Evolutionary conservation across 2,888 invertebrate genomes (phyloP).

Genomic region (Harpagoxenus sublaevis): DNA sequence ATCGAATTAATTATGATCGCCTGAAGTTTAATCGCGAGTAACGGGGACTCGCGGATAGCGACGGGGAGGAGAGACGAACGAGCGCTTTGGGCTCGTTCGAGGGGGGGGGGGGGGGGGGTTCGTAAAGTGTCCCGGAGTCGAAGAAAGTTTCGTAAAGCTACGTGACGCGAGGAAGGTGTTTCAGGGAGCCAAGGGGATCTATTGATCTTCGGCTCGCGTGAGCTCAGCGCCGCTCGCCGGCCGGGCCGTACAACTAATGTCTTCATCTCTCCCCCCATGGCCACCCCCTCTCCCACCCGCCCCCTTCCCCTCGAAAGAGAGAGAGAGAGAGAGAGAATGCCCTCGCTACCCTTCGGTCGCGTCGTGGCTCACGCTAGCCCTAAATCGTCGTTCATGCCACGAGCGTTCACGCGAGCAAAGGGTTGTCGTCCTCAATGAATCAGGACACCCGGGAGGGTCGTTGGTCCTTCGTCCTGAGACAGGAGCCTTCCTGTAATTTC

Average conservation of each 20-base stretch:
- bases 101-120: neutral
- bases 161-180: conserved; percentile 70
- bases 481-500: conserved; percentile 65
- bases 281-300: conserved; percentile 62
- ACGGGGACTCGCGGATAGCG: conserved; percentile 9
- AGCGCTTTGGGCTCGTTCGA: conserved; percentile 9
- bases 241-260: conserved; percentile 81
- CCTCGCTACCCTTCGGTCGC: conserved; percentile 33
- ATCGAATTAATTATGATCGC: conserved; percentile 52
- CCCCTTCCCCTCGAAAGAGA: conserved; percentile 4
- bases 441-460: conserved; percentile 75
- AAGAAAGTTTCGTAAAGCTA: conserved; percentile 69
- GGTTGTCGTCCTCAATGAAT: conserved; percentile 73
- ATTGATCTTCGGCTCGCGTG: conserved; percentile 84
- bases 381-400: conserved; percentile 72
- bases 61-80: neutral
- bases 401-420: conserved; percentile 76
- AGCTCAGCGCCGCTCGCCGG: conserved; percentile 83
- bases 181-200: conserved; percentile 74
- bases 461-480: conserved; percentile 68
- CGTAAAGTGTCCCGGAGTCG: conserved; percentile 37
- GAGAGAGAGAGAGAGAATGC: neutral
- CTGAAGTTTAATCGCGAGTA: conserved; percentile 47
- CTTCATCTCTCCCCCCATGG: conserved; percentile 79
- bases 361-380: conserved; percentile 66